A percentile compares a stretch with the other conserved stretches of the same genome.
Conservation (phyloP, 2,797 vertebrate genomes). For the Anguilla anguilla region DNA sequence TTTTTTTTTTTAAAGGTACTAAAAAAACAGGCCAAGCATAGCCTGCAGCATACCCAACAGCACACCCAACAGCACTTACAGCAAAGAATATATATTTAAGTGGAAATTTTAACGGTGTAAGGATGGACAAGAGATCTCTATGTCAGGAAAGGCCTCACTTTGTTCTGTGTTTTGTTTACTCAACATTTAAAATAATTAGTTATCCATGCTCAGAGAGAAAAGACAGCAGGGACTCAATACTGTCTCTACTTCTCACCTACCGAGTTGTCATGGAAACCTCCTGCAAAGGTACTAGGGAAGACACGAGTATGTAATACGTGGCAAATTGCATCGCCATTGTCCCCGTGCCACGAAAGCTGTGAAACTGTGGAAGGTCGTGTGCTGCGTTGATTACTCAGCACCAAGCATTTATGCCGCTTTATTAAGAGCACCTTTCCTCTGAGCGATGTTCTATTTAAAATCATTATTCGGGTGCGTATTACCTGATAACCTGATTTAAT, state of each 20-base stretch:
- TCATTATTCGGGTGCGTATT: no score
- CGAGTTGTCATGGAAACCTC: constrained; percentile 56
- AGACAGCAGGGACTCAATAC: constrained; percentile 29
- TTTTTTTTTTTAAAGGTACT: neutral
- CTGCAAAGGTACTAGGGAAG: constrained; percentile 28
- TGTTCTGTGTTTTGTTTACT: constrained; percentile 4
- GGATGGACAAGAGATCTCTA: neutral
- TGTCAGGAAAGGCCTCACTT: neutral
- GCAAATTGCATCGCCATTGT: constrained; percentile 29
- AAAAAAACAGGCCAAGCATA: neutral
- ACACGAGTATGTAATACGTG: constrained; percentile 18
- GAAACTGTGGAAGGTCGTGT: neutral
- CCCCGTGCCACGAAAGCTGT: constrained; percentile 23
- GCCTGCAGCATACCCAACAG: neutral
- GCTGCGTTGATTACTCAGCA: neutral
- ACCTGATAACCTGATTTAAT: no score
- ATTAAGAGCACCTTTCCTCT: neutral
- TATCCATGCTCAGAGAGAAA: constrained; percentile 14
- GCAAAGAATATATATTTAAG: neutral
- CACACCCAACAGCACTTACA: neutral
- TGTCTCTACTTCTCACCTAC: constrained; percentile 20
- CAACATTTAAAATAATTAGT: neutral
- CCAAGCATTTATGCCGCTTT: neutral
- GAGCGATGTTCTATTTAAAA: neutral
- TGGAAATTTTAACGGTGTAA: neutral